Conservation (phyloP, 2,888 invertebrate genomes). For the Ecliptopera silaceata region DNA sequence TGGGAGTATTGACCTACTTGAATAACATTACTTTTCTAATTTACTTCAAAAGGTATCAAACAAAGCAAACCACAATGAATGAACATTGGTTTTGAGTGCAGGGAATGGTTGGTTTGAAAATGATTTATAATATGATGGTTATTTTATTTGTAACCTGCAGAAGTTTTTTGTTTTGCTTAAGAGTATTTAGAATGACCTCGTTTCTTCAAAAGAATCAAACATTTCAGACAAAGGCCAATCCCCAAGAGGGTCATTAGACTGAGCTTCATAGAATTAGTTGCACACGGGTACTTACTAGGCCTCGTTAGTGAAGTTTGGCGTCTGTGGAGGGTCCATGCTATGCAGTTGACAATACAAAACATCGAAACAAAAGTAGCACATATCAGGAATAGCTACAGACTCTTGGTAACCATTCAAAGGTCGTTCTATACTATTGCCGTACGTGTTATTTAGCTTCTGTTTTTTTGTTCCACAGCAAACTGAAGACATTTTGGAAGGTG, state of each 20-base stretch:
- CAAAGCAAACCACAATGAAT: not conserved
- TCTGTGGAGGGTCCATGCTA: constrained; percentile 95
- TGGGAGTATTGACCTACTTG: constrained; percentile 40
- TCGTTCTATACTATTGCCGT: constrained; percentile 83
- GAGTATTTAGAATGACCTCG: constrained; percentile 47
- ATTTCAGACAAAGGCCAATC: constrained; percentile 47
- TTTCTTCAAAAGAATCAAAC: constrained; percentile 53
- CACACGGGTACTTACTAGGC: constrained; percentile 90
- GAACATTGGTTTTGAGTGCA: not conserved
- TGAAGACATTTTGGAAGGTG: constrained; percentile 87
- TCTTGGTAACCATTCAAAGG: constrained; percentile 80
- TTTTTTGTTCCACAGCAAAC: constrained; percentile 96
- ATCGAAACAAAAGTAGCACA: constrained; percentile 99
- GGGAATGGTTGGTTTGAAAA: not conserved
- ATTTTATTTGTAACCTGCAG: not conserved
- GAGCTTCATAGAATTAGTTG: constrained; percentile 23
- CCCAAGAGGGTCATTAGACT: constrained; percentile 18
- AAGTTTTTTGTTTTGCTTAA: not conserved
- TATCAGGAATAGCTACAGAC: constrained; percentile 93
- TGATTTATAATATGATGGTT: too few relatives aligned
- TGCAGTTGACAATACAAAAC: constrained; percentile 97
- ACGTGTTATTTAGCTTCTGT: constrained; percentile 91
- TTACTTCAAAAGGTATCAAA: not conserved
- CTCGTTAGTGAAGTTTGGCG: constrained; percentile 96
- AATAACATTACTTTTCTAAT: not conserved